Evolutionary conservation across 2,113 vertebrate species (phyloP).

Genomic region (Bos indicus): DNA sequence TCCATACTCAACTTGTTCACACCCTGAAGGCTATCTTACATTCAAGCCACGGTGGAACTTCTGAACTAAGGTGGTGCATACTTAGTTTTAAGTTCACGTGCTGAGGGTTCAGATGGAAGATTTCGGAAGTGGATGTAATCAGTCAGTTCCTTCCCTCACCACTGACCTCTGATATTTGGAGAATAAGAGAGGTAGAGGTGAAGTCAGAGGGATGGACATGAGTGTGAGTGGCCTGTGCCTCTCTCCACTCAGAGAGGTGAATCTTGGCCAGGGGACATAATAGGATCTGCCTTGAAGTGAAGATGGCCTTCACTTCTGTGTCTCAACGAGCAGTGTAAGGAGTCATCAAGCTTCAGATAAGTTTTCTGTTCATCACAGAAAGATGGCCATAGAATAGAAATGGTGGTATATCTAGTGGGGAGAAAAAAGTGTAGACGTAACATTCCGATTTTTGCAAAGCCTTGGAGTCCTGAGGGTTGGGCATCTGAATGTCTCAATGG

Average conservation of each 20-base stretch:
- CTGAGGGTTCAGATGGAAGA: background rate
- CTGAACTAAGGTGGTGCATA: background rate
- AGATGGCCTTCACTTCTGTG: background rate
- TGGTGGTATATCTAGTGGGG: background rate
- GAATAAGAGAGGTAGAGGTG: background rate
- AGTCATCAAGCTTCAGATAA: background rate
- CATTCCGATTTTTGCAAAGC: background rate
- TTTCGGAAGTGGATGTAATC: background rate
- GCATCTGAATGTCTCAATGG: background rate
- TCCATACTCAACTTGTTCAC: background rate
- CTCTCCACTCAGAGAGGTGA: background rate
- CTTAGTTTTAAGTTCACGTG: background rate
- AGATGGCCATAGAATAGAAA: background rate
- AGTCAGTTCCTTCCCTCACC: background rate
- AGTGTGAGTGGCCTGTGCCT: background rate
- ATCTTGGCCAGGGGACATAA: background rate
- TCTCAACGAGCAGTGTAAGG: background rate
- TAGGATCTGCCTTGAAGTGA: background rate
- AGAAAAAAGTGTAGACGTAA: background rate
- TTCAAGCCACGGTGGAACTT: background rate
- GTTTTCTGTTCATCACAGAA: background rate
- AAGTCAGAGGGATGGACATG: background rate
- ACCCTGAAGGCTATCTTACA: background rate
- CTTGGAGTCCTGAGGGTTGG: background rate
- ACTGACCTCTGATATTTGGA: background rate